Evolutionary conservation across 2,113 vertebrate species (phyloP).

Genomic region (Sminthopsis crassicaudata): DNA sequence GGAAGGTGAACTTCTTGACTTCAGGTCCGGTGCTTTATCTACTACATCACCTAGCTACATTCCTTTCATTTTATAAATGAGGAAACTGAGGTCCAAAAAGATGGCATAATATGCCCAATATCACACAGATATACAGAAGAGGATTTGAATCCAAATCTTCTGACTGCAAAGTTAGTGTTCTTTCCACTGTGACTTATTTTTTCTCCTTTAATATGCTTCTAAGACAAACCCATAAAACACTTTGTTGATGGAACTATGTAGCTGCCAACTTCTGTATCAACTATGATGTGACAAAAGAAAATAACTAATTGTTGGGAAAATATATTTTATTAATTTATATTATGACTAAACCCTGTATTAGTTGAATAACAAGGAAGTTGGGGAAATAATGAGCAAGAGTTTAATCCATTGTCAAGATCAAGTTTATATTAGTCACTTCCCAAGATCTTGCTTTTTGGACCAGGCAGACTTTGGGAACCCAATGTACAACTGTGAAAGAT

Average conservation of each 20-base stretch:
- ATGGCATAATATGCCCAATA: too few relatives aligned
- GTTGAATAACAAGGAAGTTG: constrained; percentile 63
- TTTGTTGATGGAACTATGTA: background rate
- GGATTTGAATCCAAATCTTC: too few relatives aligned
- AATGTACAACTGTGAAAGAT: background rate
- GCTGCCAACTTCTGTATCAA: background rate
- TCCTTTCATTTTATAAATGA: background rate
- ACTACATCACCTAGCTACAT: too few relatives aligned
- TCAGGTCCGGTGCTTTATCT: too few relatives aligned
- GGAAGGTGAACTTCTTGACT: too few relatives aligned
- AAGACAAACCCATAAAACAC: background rate
- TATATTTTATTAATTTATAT: constrained; percentile 52
- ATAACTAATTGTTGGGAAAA: constrained; percentile 58
- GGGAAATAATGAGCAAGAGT: constrained; percentile 48
- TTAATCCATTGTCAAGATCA: constrained; percentile 56
- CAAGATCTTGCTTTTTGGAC: constrained; percentile 32
- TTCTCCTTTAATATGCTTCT: background rate
- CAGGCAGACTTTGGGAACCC: constrained; percentile 37
- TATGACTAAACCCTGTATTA: constrained; percentile 42
- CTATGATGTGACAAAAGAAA: constrained; percentile 53
- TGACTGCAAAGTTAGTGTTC: too few relatives aligned
- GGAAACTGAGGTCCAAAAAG: background rate
- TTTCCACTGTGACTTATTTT: too few relatives aligned
- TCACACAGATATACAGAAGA: too few relatives aligned
- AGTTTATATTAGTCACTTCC: constrained; percentile 65